Evolutionary conservation across 2,113 vertebrate species (phyloP), one percentile per base, ranked within the genome.

Genomic region (Garra rufa): DNA sequence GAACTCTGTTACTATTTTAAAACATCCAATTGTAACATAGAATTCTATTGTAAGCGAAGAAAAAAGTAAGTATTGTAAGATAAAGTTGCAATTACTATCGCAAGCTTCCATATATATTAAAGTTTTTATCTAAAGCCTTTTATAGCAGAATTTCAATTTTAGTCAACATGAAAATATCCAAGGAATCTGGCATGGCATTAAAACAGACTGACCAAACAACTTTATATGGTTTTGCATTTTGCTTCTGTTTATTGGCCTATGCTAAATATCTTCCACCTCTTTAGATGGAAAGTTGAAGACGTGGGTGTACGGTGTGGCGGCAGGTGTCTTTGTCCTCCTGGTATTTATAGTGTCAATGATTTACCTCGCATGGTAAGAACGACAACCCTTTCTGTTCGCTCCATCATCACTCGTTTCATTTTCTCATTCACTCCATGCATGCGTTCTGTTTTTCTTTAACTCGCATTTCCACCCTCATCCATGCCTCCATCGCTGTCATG

Each of bases 331-430:
- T 92, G 98, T 99, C 92, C 96, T 99, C 90, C 95, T 99, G 94
- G 94, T 99, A 93, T 99, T 99, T 96, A 94, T 99, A 94, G 94
- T 97, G 93, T 99, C 98, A 94, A 98, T 99, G 98, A 96, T 97
- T 95, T 99, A 99, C 95, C 95, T 99, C 94, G 98, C 97, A 92
- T 99, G 98, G 98, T 99, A 95, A 99, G 98, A 90, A 83, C 90
- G 91, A 90, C 87, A 55, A 67, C 82, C 83, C 10, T 10, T 30
- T 71, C 9, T 52, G 1, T 46, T 46, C 17, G 21, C 59, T n/a
- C 74, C 86, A 3, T 41, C 63, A 30, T 79, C 61, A 38, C 86
- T 82, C 26, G 0, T 30, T 65, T 85, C 67, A 44, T 86, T 76
- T 75, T 65, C 14, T 80, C 81, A 24, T 79, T 79, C 28, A 19